Conservation (phyloP, 2,888 invertebrate genomes). For the Eilema caniola region DNA sequence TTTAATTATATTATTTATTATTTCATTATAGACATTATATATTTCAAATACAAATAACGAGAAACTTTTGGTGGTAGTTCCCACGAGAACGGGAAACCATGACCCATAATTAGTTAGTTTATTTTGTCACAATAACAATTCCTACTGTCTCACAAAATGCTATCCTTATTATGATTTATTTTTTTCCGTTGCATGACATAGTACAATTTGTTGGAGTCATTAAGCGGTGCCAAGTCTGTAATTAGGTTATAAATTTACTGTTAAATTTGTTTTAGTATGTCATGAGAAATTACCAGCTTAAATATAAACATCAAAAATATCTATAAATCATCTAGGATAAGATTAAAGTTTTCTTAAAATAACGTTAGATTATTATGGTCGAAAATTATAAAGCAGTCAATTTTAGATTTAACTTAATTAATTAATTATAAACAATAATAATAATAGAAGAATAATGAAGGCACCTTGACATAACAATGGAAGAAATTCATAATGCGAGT, state of each 20-base stretch:
- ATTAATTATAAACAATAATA: no score
- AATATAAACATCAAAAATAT: no score
- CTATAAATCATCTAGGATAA: no score
- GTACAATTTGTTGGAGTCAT: not conserved
- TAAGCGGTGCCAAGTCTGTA: not conserved
- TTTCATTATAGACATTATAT: no score
- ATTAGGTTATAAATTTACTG: no score
- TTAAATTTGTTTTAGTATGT: no score
- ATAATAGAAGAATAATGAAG: not conserved
- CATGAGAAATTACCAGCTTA: no score
- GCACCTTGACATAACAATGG: not conserved
- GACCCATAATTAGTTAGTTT: not conserved
- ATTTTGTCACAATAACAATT: not conserved
- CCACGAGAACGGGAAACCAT: not conserved
- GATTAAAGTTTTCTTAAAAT: no score
- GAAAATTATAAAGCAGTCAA: no score
- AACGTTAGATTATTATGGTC: no score
- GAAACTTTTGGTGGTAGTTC: not conserved
- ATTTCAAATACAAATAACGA: no score
- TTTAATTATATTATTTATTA: no score
- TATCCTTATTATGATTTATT: not conserved
- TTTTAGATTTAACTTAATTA: not conserved
- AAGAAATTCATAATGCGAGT: conserved; percentile 18
- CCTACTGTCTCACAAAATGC: not conserved
- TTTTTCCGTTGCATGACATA: not conserved